These are phyloP conservation scores for Scelioninae gen. 1 DNA, from an alignment of 2,888 invertebrate species.

Conservation along the genomic window DNA sequence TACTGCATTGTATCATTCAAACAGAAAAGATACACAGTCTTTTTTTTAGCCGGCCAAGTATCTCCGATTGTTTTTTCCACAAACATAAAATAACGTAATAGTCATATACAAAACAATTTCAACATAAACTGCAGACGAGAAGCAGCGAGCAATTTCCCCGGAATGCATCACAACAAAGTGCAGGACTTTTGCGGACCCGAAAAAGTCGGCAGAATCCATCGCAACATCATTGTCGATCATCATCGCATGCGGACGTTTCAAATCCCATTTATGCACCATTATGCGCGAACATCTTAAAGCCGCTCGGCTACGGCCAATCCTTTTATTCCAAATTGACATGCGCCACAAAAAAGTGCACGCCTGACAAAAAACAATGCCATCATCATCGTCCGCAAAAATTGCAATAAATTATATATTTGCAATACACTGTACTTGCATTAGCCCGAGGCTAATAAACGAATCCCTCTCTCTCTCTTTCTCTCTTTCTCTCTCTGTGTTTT, in stretches of 20 bases:
- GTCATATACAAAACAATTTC: too few relatives aligned
- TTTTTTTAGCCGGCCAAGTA: too few relatives aligned
- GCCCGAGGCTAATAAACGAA: slow-evolving; percentile 58
- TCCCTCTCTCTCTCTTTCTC: slow-evolving; percentile 37
- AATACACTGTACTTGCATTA: slow-evolving; percentile 47
- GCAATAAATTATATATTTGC: slow-evolving; percentile 64
- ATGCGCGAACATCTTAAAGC: slow-evolving; percentile 22
- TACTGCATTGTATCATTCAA: slow-evolving; percentile 5
- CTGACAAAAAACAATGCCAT: slow-evolving; percentile 43
- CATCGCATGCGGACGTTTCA: slow-evolving; percentile 26
- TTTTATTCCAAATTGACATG: slow-evolving; percentile 29
- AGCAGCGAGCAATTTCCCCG: too few relatives aligned
- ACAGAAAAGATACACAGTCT: too few relatives aligned
- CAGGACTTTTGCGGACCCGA: too few relatives aligned
- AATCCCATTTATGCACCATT: slow-evolving; percentile 39
- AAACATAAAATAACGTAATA: too few relatives aligned
- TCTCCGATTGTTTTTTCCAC: too few relatives aligned
- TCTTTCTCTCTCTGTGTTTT: too few relatives aligned
- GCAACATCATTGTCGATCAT: slow-evolving; percentile 12
- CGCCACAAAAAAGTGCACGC: slow-evolving; percentile 11
- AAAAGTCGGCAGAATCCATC: background rate
- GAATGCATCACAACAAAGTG: too few relatives aligned
- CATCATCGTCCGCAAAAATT: slow-evolving; percentile 46
- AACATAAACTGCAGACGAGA: too few relatives aligned
- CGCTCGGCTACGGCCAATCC: slow-evolving; percentile 8